phyloP scores from a whole-genome alignment of 2,797 vertebrate genomes.

The Cryptoprocta ferox region DNA sequence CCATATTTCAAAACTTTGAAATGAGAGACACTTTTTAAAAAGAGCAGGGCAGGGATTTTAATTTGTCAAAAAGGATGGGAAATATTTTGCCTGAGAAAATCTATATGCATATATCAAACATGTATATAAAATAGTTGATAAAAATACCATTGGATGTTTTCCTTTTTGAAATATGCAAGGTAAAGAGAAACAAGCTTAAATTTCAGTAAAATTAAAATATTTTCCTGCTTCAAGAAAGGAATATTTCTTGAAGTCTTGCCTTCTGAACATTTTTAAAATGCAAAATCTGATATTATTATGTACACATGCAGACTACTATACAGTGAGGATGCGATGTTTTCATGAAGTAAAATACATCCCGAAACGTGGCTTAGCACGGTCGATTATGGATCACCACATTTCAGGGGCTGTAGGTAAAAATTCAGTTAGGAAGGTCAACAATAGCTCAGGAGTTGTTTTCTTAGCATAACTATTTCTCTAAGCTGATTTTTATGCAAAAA shows the following conservation, averaged over 20 bases:
- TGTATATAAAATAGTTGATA: neutral
- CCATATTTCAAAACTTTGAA: conserved; percentile 85
- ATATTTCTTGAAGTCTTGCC: neutral
- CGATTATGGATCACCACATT: conserved; percentile 57
- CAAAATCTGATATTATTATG: neutral
- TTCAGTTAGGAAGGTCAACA: conserved; percentile 23
- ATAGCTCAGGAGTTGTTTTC: neutral
- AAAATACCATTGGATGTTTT: neutral
- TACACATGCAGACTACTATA: neutral
- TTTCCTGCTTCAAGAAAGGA: neutral
- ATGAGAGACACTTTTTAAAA: conserved; percentile 65
- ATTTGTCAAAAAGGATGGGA: neutral
- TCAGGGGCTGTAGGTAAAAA: conserved; percentile 62
- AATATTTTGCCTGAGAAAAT: neutral
- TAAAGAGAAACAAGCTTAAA: conserved; percentile 13
- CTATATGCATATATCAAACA: neutral
- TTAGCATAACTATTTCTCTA: conserved; percentile 45
- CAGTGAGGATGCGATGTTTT: neutral
- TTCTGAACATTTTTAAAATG: conserved; percentile 41
- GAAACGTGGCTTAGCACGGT: conserved; percentile 46
- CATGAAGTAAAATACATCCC: conserved; percentile 47
- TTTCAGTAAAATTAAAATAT: neutral
- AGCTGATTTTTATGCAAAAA: conserved; percentile 21
- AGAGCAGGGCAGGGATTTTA: conserved; percentile 59
- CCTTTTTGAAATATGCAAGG: conserved; percentile 34